Evolutionary conservation across 2,797 vertebrate genomes (phyloP).

Genomic region (Hyperoplus lanceolatus): DNA sequence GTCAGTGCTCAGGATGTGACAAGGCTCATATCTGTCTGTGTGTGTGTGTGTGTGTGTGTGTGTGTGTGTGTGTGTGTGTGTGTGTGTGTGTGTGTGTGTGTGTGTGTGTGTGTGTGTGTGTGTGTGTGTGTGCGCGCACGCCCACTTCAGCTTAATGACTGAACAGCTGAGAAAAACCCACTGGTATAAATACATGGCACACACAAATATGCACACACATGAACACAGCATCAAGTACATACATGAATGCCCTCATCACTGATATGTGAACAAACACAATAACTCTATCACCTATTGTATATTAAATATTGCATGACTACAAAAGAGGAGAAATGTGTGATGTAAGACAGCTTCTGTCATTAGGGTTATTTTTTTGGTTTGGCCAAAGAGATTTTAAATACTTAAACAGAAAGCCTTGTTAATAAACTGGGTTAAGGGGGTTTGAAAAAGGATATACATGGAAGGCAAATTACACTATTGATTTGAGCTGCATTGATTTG

Average conservation of each 20-base stretch:
- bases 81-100: constrained; percentile 33
- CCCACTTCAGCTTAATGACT: constrained; percentile 13
- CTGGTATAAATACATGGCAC: constrained; percentile 3
- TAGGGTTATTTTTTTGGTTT: neutral
- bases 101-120: constrained; percentile 28
- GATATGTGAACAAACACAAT: neutral
- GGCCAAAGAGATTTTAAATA: no score
- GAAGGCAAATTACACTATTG: neutral
- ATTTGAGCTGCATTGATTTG: neutral
- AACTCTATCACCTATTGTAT: neutral
- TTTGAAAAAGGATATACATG: no score
- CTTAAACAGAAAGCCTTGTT: no score
- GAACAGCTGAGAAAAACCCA: neutral
- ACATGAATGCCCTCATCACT: neutral
- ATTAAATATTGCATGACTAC: neutral
- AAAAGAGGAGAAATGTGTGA: constrained; percentile 7
- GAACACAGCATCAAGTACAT: neutral
- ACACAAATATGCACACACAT: neutral
- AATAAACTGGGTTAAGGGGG: no score
- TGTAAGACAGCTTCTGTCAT: neutral
- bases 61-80: constrained; percentile 19
- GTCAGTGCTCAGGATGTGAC: constrained; percentile 56
- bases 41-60: neutral
- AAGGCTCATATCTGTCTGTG: constrained; percentile 43
- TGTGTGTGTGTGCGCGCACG: neutral